Evolutionary conservation across 1,140 invertebrate species (phyloP).

Genomic region (Teleopsis dalmanni): DNA sequence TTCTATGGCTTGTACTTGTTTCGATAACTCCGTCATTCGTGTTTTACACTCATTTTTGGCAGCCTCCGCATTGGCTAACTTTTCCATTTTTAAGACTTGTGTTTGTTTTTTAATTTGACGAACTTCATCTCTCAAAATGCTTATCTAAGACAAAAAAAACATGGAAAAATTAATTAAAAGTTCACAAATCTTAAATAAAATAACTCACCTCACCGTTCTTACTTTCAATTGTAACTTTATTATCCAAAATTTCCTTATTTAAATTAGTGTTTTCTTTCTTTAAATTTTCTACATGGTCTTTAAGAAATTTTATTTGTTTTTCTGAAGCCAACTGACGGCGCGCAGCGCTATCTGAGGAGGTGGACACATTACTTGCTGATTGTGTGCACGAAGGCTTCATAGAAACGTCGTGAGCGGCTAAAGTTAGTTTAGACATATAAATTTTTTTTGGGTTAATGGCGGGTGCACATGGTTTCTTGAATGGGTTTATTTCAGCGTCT

Average conservation of each 20-base stretch:
- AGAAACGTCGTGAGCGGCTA: too few relatives aligned
- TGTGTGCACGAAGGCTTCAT: not conserved
- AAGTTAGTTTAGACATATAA: too few relatives aligned
- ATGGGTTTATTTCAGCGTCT: too few relatives aligned
- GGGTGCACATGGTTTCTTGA: too few relatives aligned
- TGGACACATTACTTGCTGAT: not conserved
- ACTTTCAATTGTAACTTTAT: slow-evolving; percentile 20
- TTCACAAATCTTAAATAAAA: too few relatives aligned
- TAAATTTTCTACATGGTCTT: slow-evolving; percentile 27
- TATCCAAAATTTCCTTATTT: slow-evolving; percentile 23
- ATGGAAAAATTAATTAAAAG: too few relatives aligned
- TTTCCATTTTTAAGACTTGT: slow-evolving; percentile 32
- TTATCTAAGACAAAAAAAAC: slow-evolving; percentile 15
- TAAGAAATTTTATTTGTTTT: slow-evolving; percentile 32
- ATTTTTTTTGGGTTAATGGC: too few relatives aligned
- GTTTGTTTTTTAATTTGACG: slow-evolving; percentile 30
- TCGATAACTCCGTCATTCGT: slow-evolving; percentile 25
- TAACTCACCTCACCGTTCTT: slow-evolving; percentile 31
- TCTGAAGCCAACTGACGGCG: slow-evolving; percentile 31
- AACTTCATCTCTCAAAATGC: slow-evolving; percentile 32
- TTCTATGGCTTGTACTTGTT: slow-evolving; percentile 25
- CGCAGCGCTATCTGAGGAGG: not conserved
- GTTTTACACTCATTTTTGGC: slow-evolving; percentile 22
- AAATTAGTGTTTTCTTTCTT: slow-evolving; percentile 33
- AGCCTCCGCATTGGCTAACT: slow-evolving; percentile 22